Conservation (phyloP, 2,113 vertebrate genomes). For the Carassius gibelio region DNA sequence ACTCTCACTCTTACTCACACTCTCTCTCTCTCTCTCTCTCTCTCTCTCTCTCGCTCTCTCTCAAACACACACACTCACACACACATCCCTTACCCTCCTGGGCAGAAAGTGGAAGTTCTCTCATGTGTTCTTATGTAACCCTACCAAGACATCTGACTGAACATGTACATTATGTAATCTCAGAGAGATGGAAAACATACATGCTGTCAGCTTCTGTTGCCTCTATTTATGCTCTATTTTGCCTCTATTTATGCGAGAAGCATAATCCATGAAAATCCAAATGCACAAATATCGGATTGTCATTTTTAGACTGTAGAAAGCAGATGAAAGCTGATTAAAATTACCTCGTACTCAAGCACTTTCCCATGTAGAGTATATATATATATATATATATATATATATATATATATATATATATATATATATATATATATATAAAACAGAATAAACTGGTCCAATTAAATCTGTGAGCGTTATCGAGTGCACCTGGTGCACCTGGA, state of each 20-base stretch:
- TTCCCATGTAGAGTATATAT: not conserved
- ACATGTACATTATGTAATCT: conserved; percentile 9
- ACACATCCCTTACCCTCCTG: not conserved
- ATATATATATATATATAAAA: no score
- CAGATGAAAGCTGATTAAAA: not conserved
- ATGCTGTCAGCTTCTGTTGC: not conserved
- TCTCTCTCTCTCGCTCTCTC: conserved; percentile 42
- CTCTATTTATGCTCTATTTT: not conserved
- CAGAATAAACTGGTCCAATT: not conserved
- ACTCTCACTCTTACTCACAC: not conserved
- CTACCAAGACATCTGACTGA: conserved; percentile 28
- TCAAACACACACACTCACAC: not conserved
- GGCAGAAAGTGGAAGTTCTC: conserved; percentile 14
- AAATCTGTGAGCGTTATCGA: not conserved
- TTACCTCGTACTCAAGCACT: not conserved
- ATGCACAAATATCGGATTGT: not conserved
- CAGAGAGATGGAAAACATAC: not conserved
- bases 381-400: no score
- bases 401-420: not conserved
- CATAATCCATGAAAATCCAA: not conserved
- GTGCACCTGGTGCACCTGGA: not conserved
- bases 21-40: conserved; percentile 39
- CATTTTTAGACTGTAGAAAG: not conserved
- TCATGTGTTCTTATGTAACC: conserved; percentile 14
- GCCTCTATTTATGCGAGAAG: not conserved